Conservation (phyloP, 53 echinoderm and acorn worm genomes). For the Crossaster papposus region DNA sequence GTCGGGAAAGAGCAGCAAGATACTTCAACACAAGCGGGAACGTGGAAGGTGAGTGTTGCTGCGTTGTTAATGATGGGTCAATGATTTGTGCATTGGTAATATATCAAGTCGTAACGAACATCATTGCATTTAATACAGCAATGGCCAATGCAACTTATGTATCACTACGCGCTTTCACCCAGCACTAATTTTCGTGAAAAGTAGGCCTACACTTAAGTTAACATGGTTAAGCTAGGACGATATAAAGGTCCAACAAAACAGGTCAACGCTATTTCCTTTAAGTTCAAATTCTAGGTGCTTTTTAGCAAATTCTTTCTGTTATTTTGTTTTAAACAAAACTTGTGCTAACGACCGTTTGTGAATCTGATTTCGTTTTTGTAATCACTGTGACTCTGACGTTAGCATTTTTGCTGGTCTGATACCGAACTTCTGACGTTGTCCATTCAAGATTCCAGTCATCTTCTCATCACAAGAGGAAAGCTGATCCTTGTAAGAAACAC, state of each 20-base stretch:
- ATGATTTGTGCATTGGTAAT: no score
- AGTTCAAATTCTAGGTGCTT: no score
- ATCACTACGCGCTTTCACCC: neutral
- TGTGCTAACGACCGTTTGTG: no score
- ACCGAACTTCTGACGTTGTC: conserved; percentile 22
- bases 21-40: neutral
- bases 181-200: neutral
- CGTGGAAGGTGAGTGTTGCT: conserved; percentile 37
- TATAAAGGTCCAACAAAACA: no score
- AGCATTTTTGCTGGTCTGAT: conserved; percentile 45
- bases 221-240: no score
- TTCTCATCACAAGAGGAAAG: conserved; percentile 45
- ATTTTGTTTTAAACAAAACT: no score
- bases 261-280: no score
- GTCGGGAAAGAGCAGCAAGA: neutral
- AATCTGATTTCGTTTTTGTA: no score
- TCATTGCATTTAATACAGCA: neutral
- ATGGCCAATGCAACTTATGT: neutral
- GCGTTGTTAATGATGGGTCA: neutral
- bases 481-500: conserved; percentile 50
- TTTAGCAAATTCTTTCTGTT: no score
- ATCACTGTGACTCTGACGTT: neutral
- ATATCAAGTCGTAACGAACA: no score
- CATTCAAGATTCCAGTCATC: conserved; percentile 38
- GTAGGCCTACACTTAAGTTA: no score